Base-by-base conservation (phyloP, 2,888 invertebrate genomes). In the Dastarcus helophoroides region DNA sequence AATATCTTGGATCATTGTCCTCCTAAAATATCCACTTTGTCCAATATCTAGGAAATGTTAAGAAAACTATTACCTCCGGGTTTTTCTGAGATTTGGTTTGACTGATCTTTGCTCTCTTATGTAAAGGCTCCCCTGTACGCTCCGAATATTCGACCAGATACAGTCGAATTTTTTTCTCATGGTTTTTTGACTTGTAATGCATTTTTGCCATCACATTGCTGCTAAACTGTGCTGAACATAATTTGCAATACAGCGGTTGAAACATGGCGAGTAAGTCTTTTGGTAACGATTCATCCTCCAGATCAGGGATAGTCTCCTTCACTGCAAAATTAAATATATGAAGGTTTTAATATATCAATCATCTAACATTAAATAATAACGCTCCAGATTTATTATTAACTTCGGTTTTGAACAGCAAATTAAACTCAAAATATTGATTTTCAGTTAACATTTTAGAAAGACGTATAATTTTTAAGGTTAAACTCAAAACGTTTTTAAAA, bases 111-210 rank as follows among this genome's bases (percentile, higher is more conserved):
- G 51, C 54, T 32, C 53, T 44, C 36, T 58, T 55, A 40, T 61
- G 63, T 26, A 61, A 37, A 0, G 64, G 61, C 40, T 62, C 57
- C 3, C 63, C 64, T 4, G 58, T 62, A 41, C 47, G 48, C 34
- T 51, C 51, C 2, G 59, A 44, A 50, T 62, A 56, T 2, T 60
- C 60, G 2, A 56, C 48, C 24, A 71, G 42, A 60, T 63, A 71
- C 14, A 55, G 55, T 17, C 56, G 54, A 2, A 70, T 58, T 41
- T 66, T 67, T 29, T 67, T 68, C 30, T 68, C 64, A 41, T 72
- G 71, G 14, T 62, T 59, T 40, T 66, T 69, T 0, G 70, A 70
- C 29, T 63, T 60, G 41, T 71, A 72, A 40, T 72, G 71, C 37
- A 64, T 47, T 33, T 61, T 62, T 2, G 70, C 68, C 39, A 62